phyloP scores from a whole-genome alignment of 2,113 vertebrate genomes.

The Salvelinus sp. region DNA sequence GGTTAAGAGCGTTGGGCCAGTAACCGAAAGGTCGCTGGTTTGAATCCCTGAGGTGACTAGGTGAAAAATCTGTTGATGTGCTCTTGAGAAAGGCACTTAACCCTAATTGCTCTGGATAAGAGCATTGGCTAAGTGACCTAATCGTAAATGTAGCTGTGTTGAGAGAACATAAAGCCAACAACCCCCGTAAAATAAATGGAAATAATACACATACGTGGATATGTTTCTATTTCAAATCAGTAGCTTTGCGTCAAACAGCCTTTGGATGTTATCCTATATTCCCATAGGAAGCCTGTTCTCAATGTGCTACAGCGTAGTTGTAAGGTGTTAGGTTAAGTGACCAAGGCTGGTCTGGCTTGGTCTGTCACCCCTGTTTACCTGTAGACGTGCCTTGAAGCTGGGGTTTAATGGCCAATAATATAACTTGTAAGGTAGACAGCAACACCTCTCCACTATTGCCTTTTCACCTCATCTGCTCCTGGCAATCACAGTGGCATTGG shows the following conservation, averaged over 20 bases:
- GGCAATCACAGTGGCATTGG: not conserved
- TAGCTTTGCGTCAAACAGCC: not conserved
- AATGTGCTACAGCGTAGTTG: not conserved
- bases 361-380: slow-evolving; percentile 12
- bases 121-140: too few species aligned
- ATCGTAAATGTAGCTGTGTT: not conserved
- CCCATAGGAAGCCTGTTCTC: too few species aligned
- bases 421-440: not conserved
- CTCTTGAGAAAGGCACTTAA: too few species aligned
- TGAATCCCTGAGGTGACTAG: too few species aligned
- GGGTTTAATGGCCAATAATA: not conserved
- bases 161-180: too few species aligned
- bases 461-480: not conserved
- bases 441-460: not conserved
- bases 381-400: not conserved
- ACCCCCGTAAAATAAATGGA: not conserved
- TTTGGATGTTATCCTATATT: too few species aligned
- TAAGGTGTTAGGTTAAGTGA: slow-evolving; percentile 19
- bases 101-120: too few species aligned
- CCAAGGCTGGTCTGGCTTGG: slow-evolving; percentile 1
- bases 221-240: not conserved
- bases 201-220: too few species aligned
- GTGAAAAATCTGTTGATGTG: too few species aligned
- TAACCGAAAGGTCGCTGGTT: too few species aligned
- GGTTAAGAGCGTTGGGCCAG: too few species aligned